phyloP scores from a whole-genome alignment of 2,888 invertebrate genomes.

The Seira musarum region DNA sequence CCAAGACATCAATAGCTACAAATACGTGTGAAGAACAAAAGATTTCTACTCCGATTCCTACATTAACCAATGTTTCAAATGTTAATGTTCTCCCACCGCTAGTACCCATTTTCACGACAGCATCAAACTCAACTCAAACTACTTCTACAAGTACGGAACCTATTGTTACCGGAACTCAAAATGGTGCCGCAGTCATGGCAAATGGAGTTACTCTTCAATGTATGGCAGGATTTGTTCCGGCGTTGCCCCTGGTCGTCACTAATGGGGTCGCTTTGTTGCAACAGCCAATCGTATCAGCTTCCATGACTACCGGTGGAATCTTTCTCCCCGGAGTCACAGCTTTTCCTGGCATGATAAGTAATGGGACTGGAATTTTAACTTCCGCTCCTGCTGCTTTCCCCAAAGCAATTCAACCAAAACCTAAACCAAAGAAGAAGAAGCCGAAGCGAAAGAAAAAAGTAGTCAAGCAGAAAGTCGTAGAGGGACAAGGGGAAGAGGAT shows the following conservation, averaged over 20 bases:
- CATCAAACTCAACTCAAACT: slow-evolving; percentile 6
- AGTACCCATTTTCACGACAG: slow-evolving; percentile 5
- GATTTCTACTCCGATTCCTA: background rate
- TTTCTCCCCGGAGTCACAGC: slow-evolving; percentile 37
- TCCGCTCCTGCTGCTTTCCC: background rate
- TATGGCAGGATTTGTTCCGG: slow-evolving; percentile 10
- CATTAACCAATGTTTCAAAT: background rate
- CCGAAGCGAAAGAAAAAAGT: slow-evolving; percentile 34
- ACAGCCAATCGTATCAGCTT: slow-evolving; percentile 37
- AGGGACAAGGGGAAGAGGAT: slow-evolving; percentile 53
- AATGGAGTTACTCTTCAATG: slow-evolving; percentile 33
- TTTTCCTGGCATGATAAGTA: slow-evolving; percentile 31
- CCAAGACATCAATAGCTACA: no score
- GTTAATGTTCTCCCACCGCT: background rate
- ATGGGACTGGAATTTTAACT: background rate
- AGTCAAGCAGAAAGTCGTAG: slow-evolving; percentile 24
- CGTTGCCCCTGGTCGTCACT: slow-evolving; percentile 42
- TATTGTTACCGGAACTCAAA: background rate
- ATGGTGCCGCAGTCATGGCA: slow-evolving; percentile 4
- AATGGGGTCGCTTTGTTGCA: slow-evolving; percentile 51
- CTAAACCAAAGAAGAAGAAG: slow-evolving; percentile 18
- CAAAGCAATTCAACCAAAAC: background rate
- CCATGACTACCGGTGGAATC: slow-evolving; percentile 42
- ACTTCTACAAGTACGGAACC: background rate
- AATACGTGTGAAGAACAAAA: no score